Percentiles rank a stretch among this genome's conserved stretches.
Evolutionary conservation across 2,888 invertebrate genomes (phyloP).

Genomic region (Rotaria magnacalcarata): DNA sequence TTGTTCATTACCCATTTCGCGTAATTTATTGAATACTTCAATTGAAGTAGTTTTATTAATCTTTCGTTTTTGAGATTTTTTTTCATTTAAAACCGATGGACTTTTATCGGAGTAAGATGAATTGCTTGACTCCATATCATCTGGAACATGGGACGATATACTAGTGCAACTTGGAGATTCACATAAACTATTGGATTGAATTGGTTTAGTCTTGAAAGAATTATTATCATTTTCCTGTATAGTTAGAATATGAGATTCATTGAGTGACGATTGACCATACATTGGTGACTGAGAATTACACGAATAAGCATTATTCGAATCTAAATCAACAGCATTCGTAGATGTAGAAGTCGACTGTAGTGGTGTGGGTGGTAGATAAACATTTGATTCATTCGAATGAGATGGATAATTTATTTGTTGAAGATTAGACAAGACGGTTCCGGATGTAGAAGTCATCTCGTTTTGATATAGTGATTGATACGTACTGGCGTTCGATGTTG

Average conservation of each 20-base stretch:
- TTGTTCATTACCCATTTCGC: constrained; percentile 69
- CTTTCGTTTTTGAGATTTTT: neutral
- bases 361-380: neutral
- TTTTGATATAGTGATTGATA: neutral
- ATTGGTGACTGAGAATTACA: neutral
- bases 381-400: neutral
- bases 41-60: neutral
- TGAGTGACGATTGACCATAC: neutral
- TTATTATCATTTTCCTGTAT: neutral
- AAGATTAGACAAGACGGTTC: neutral
- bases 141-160: neutral
- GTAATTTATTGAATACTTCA: constrained; percentile 5
- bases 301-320: neutral
- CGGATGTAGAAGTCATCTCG: neutral
- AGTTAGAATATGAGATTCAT: neutral
- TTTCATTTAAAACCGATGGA: neutral
- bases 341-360: neutral
- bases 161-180: neutral
- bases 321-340: neutral
- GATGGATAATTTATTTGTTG: neutral
- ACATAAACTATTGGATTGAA: neutral
- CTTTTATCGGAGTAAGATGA: neutral
- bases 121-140: constrained; percentile 22
- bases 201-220: neutral
- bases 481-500: neutral